A percentile compares a stretch with the other conserved stretches of the same genome.
phyloP scores from a whole-genome alignment of 2,113 vertebrate genomes.

The Atractosteus spatula region DNA sequence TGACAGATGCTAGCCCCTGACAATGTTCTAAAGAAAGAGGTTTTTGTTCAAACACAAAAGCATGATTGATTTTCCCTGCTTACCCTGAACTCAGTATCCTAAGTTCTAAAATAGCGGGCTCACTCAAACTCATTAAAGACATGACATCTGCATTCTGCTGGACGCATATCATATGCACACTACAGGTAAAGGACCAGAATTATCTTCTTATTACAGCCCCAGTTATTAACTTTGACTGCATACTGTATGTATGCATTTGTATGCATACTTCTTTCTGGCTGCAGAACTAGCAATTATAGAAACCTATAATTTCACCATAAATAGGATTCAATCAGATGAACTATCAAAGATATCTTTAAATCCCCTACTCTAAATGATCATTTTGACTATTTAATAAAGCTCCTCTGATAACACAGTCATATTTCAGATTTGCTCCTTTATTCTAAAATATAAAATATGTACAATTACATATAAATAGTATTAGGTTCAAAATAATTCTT shows the following conservation, averaged over 20 bases:
- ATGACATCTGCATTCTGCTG: not conserved
- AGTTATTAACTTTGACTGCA: not conserved
- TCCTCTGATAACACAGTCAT: not conserved
- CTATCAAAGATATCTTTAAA: not conserved
- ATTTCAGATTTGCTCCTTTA: no score
- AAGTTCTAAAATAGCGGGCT: not conserved
- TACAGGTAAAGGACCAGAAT: slow-evolving; percentile 1
- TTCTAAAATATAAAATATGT: no score
- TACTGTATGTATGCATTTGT: not conserved
- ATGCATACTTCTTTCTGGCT: not conserved
- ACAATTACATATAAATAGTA: no score
- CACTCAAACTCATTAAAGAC: not conserved
- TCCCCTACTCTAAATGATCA: not conserved
- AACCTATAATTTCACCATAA: not conserved
- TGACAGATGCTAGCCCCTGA: not conserved
- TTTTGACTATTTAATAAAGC: not conserved
- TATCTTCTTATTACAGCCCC: not conserved
- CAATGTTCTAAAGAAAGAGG: no score
- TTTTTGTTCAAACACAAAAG: no score
- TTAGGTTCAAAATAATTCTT: not conserved
- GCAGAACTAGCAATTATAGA: not conserved
- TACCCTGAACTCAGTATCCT: not conserved
- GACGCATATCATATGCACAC: not conserved
- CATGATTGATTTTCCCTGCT: no score
- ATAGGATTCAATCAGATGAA: not conserved